A percentile compares a stretch with the other conserved stretches of the same genome.
Conservation (phyloP, 1,140 invertebrate genomes). For the Nylanderia fulva region DNA sequence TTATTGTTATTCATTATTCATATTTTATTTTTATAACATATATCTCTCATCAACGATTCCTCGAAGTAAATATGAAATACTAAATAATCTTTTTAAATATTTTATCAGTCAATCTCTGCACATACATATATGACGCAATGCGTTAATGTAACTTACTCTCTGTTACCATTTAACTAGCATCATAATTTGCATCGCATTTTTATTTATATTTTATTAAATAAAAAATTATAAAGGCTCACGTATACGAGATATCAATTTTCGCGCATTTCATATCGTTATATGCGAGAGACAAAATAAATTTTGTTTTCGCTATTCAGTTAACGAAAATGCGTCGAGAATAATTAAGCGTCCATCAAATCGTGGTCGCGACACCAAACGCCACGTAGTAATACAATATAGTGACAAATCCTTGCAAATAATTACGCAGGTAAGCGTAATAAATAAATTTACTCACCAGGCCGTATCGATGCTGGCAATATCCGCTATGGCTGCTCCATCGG, state of each 20-base stretch:
- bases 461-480: slow-evolving; percentile 16
- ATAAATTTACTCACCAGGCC: slow-evolving; percentile 36
- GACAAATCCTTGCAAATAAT: slow-evolving; percentile 41
- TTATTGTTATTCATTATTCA: background rate
- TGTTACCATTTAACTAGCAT: slow-evolving; percentile 28
- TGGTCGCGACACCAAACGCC: slow-evolving; percentile 17
- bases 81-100: background rate
- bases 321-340: slow-evolving; percentile 28
- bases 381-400: too few relatives aligned
- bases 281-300: slow-evolving; percentile 18
- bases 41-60: too few relatives aligned
- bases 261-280: slow-evolving; percentile 12
- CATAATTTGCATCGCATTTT: slow-evolving; percentile 30
- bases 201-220: background rate
- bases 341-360: slow-evolving; percentile 43
- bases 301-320: background rate
- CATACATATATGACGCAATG: too few relatives aligned
- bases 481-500: background rate
- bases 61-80: too few relatives aligned
- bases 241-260: background rate
- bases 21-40: background rate
- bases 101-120: background rate
- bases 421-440: slow-evolving; percentile 31
- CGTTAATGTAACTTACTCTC: background rate
- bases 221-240: slow-evolving; percentile 21